Percentiles rank a stretch among this genome's conserved stretches.
Conservation (phyloP, 1,140 invertebrate species). For the Drosophila triauraria region DNA sequence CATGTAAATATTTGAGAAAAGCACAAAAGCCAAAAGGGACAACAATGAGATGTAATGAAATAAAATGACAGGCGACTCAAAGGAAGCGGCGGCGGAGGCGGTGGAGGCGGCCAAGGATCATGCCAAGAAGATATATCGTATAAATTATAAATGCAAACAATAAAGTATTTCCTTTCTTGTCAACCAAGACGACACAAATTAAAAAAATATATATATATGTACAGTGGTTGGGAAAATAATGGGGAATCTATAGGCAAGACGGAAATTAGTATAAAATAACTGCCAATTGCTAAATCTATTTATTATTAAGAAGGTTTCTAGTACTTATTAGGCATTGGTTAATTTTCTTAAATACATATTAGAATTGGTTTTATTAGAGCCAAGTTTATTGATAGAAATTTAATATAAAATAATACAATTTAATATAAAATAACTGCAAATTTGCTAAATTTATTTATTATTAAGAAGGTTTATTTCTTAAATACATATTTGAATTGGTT, state of each 20-base stretch:
- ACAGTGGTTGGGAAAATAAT: neutral
- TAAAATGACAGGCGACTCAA: slow-evolving; percentile 69
- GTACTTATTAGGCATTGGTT: too few relatives aligned
- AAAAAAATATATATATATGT: slow-evolving; percentile 30
- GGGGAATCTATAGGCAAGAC: neutral
- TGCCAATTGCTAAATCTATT: neutral
- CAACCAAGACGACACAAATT: slow-evolving; percentile 53
- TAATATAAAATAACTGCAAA: too few relatives aligned
- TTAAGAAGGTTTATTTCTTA: too few relatives aligned
- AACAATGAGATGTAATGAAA: slow-evolving; percentile 72
- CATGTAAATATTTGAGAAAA: slow-evolving; percentile 79
- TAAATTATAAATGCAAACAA: slow-evolving; percentile 66
- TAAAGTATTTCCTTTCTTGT: slow-evolving; percentile 64
- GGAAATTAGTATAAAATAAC: too few relatives aligned
- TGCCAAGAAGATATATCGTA: slow-evolving; percentile 43
- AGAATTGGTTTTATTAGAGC: too few relatives aligned
- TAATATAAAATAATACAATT: too few relatives aligned
- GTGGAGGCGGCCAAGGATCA: slow-evolving; percentile 19
- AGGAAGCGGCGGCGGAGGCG: slow-evolving; percentile 17
- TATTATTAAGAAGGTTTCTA: neutral
- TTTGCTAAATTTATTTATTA: too few relatives aligned
- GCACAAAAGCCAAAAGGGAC: slow-evolving; percentile 70
- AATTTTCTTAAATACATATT: too few relatives aligned
- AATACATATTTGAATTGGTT: too few relatives aligned
- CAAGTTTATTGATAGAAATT: too few relatives aligned